These are phyloP conservation scores for Xanthostigma xanthostigma DNA, from an alignment of 2,888 invertebrate genomes.

Conservation along the genomic window DNA sequence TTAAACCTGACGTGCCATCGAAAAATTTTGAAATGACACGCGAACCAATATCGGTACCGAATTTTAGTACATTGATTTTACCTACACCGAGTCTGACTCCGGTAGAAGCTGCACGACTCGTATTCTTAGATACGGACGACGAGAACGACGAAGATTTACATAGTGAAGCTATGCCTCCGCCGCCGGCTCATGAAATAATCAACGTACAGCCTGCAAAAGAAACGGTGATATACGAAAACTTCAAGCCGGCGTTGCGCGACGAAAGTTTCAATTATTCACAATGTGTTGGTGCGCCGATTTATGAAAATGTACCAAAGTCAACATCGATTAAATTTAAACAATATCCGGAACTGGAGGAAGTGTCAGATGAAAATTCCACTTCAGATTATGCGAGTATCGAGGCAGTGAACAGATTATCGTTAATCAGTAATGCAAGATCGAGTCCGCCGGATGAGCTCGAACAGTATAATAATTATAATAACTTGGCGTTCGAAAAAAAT, in stretches of 20 bases:
- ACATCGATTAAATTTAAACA: slow-evolving; percentile 43
- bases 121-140: slow-evolving; percentile 55
- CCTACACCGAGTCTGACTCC: slow-evolving; percentile 52
- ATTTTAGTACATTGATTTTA: slow-evolving; percentile 47
- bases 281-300: slow-evolving; percentile 29
- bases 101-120: slow-evolving; percentile 49
- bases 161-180: slow-evolving; percentile 24
- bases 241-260: slow-evolving; percentile 33
- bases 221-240: slow-evolving; percentile 31
- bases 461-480: slow-evolving; percentile 8
- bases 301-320: slow-evolving; percentile 38
- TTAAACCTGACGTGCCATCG: slow-evolving; percentile 9
- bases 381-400: slow-evolving; percentile 67
- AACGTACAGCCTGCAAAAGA: slow-evolving; percentile 11
- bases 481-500: slow-evolving; percentile 10
- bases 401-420: slow-evolving; percentile 40
- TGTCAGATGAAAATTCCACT: slow-evolving; percentile 42
- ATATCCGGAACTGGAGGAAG: slow-evolving; percentile 36
- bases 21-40: slow-evolving; percentile 31
- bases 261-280: slow-evolving; percentile 35
- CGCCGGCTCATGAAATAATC: slow-evolving; percentile 16
- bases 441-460: slow-evolving; percentile 25
- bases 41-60: slow-evolving; percentile 60
- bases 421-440: slow-evolving; percentile 30
- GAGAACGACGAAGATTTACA: slow-evolving; percentile 30